A percentile compares a stretch with the other conserved stretches of the same genome.
phyloP scores from a whole-genome alignment of 2,797 vertebrate genomes.

The Enoplosus armatus region DNA sequence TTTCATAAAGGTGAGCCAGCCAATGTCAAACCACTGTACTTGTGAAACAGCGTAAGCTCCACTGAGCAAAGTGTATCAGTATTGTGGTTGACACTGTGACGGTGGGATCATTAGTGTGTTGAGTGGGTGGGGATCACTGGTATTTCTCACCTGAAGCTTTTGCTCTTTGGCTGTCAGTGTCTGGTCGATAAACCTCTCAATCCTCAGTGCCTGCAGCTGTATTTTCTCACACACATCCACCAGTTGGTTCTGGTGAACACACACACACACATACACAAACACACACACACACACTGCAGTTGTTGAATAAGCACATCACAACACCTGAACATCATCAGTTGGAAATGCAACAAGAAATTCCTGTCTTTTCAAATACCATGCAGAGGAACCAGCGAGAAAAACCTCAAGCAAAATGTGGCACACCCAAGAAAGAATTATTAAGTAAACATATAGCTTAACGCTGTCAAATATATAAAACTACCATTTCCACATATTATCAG shows the following conservation, averaged over 20 bases:
- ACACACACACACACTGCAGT: conserved; percentile 10
- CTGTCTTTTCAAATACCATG: conserved; percentile 67
- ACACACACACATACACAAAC: conserved; percentile 12
- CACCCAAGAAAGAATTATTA: conserved; percentile 45
- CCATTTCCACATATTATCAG: neutral
- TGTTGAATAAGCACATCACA: neutral
- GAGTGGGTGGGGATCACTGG: conserved; percentile 17
- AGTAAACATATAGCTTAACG: conserved; percentile 8
- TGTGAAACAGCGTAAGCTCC: conserved; percentile 25
- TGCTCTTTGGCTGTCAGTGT: conserved; percentile 89
- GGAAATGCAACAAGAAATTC: conserved; percentile 75
- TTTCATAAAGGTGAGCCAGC: neutral
- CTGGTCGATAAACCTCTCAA: conserved; percentile 88
- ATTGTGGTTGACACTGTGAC: neutral
- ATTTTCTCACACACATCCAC: conserved; percentile 95
- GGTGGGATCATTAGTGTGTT: conserved; percentile 5
- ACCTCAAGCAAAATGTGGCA: conserved; percentile 37
- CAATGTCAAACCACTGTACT: conserved; percentile 10
- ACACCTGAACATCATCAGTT: conserved; percentile 29
- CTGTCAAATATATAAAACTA: neutral
- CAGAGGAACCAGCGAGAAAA: conserved; percentile 32
- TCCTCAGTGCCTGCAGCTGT: conserved; percentile 91
- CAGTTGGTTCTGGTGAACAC: conserved; percentile 88
- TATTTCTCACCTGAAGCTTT: conserved; percentile 86
- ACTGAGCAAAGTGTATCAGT: neutral